Evolutionary conservation across 2,113 vertebrate species (phyloP).

Genomic region (Hemiscyllium ocellatum): DNA sequence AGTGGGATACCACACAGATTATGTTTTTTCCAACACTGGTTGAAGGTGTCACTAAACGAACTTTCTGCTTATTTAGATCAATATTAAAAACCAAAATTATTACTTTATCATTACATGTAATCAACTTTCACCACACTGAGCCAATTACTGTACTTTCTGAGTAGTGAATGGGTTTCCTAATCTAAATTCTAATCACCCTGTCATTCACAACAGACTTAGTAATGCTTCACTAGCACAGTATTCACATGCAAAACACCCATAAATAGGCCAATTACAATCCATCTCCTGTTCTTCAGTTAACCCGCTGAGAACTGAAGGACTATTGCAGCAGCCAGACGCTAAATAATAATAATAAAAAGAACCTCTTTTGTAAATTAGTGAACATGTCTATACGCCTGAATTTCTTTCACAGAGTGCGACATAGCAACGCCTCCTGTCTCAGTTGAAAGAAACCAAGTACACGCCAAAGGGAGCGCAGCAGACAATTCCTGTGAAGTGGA

Average conservation of each 20-base stretch:
- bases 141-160: conserved; percentile 82
- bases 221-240: conserved; percentile 75
- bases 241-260: conserved; percentile 96
- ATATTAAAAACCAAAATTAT: conserved; percentile 65
- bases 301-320: conserved; percentile 67
- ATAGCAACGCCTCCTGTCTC: conserved; percentile 29
- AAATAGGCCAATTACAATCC: conserved; percentile 97
- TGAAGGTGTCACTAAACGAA: conserved; percentile 3
- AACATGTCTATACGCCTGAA: conserved; percentile 14
- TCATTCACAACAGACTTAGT: conserved; percentile 91
- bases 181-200: conserved; percentile 93
- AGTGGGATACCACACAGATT: neutral
- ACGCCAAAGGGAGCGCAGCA: neutral
- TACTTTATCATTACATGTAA: conserved; percentile 77
- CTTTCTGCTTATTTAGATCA: conserved; percentile 42
- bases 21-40: neutral
- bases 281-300: conserved; percentile 72
- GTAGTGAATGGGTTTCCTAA: conserved; percentile 81
- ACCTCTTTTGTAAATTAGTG: conserved; percentile 32
- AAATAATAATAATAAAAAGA: conserved; percentile 5
- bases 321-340: conserved; percentile 27
- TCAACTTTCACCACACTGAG: conserved; percentile 73
- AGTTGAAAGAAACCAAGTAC: neutral
- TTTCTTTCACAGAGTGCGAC: conserved; percentile 27
- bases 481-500: conserved; percentile 18